phyloP scores from a whole-genome alignment of 1,140 invertebrate species.

The Bombus impatiens region DNA sequence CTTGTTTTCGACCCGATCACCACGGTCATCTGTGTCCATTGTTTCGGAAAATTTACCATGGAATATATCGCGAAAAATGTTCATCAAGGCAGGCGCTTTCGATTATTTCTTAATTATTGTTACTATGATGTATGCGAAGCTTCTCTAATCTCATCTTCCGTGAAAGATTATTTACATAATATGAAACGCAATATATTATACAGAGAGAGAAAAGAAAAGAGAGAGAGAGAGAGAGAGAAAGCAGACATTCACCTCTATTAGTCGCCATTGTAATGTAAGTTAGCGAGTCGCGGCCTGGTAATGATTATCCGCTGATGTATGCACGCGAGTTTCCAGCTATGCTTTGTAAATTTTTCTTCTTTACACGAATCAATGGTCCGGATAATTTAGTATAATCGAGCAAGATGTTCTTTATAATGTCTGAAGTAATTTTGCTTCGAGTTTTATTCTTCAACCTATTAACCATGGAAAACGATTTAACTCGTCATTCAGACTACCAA shows the following conservation, averaged over 20 bases:
- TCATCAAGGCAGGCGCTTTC: too few species aligned
- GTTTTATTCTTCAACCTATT: too few species aligned
- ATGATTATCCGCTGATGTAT: constrained; percentile 20
- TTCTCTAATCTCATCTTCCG: constrained; percentile 16
- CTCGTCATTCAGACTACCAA: too few species aligned
- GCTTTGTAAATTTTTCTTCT: background rate
- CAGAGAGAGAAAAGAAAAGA: too few species aligned
- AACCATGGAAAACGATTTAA: too few species aligned
- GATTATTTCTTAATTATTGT: background rate
- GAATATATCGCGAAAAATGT: too few species aligned
- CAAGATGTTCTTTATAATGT: too few species aligned
- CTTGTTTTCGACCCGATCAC: too few species aligned
- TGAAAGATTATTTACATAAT: constrained; percentile 37
- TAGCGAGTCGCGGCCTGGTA: background rate
- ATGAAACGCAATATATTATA: background rate
- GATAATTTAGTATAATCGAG: background rate
- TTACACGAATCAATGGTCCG: background rate
- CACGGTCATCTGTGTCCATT: too few species aligned
- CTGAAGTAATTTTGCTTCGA: background rate
- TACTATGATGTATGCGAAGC: background rate
- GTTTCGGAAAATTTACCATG: too few species aligned
- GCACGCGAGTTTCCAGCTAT: background rate
- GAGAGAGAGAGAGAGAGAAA: too few species aligned
- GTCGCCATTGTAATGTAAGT: constrained; percentile 22
- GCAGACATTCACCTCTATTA: constrained; percentile 5